Conservation (phyloP, 2,113 vertebrate genomes). For the Cnemophilus loriae region DNA sequence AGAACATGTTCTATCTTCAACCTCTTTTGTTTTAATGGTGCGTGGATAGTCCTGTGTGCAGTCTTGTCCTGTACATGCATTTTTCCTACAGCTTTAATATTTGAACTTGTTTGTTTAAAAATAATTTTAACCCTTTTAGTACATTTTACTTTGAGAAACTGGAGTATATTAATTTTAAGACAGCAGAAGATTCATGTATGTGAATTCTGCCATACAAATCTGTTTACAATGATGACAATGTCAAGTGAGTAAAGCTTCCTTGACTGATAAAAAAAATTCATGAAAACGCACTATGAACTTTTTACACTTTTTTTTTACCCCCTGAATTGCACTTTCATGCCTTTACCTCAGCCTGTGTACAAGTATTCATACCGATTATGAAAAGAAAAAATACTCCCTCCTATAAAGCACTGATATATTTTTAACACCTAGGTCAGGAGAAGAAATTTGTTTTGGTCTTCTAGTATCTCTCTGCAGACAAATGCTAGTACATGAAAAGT, state of each 20-base stretch:
- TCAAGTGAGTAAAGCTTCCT: neutral
- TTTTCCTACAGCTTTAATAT: neutral
- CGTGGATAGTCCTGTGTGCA: neutral
- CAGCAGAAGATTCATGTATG: neutral
- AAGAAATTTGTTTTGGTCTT: neutral
- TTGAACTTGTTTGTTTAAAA: neutral
- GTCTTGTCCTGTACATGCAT: neutral
- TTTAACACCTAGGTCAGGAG: neutral
- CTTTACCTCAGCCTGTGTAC: neutral
- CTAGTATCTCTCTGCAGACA: neutral
- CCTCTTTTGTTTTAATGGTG: neutral
- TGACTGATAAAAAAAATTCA: neutral
- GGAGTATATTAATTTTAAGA: neutral
- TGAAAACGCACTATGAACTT: neutral
- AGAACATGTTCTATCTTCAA: neutral
- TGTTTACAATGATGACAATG: accelerated
- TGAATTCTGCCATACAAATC: neutral
- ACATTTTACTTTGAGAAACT: neutral
- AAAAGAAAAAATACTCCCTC: neutral
- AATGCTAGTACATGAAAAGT: neutral
- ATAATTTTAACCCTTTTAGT: neutral
- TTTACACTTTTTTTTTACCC: neutral
- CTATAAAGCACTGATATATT: neutral
- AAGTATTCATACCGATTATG: neutral
- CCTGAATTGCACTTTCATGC: neutral